Base-by-base conservation (phyloP, 1,140 invertebrate species). In the Planococcus citri region DNA sequence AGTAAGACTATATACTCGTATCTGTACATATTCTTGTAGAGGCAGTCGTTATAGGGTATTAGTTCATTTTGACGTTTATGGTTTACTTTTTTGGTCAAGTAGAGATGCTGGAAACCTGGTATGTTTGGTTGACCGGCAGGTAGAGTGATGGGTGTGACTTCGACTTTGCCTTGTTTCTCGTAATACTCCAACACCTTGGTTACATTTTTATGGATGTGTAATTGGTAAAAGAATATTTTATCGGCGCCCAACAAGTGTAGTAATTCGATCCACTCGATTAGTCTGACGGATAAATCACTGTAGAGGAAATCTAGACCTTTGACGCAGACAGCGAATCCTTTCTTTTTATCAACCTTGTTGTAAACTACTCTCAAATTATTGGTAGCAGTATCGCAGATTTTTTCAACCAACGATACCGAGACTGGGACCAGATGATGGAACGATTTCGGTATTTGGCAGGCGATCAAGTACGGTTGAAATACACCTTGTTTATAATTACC, bases 181-280 rank as follows among this genome's bases (percentile, higher is more conserved):
- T 95, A 96, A 76, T 95, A 84, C 22, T 87, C 81, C 6, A 97
- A 79, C 0, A 96, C 90, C 78, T 94, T 95, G 3, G 85, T 88
- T 20, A 96, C 91, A 75, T 95, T 95, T 0, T 91, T 89, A 78
- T 96, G 92, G 0, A 95, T 87, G 76, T 84, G 90, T 12, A 96
- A 81, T 73, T 95, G 86, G 76, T 97, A 97, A 73, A 97, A 88
- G 77, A 92, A 95, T 64, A 97, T 87, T 77, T 95, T 95, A 75
- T 95, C 88, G 0, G 93, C 94, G 1, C 94, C 94, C 6, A 97
- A 80, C 4, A 94, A 82, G 24, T 84, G 83, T 0, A 97, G 80
- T 41, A 95, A 80, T 78, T 96, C 93, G 71, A 97, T 89, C 95
- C 95, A 97, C 78, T 97, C 94, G n/a, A 96, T 86, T 4, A 97